Conservation (phyloP, 2,888 invertebrate genomes). For the Cephus spinipes region DNA sequence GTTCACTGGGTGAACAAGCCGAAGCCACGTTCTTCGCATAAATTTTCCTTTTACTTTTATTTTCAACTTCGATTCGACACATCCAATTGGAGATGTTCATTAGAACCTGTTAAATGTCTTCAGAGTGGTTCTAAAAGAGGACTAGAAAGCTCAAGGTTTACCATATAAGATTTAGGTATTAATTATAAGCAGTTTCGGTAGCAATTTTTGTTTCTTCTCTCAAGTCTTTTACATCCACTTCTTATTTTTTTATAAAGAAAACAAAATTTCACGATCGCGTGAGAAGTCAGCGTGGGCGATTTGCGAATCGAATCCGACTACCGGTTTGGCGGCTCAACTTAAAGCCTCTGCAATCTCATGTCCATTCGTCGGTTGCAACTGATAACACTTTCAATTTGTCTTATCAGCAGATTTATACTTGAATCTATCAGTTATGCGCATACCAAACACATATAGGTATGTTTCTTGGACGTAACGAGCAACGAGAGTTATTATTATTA, state of each 20-base stretch:
- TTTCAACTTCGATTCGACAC: not conserved
- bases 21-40: not conserved
- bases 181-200: not conserved
- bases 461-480: not conserved
- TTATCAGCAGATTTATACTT: not conserved
- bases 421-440: not conserved
- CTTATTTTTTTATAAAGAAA: not conserved
- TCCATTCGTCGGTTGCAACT: not conserved
- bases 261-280: not conserved
- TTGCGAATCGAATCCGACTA: not conserved
- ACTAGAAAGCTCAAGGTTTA: not conserved
- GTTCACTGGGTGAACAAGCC: slow-evolving; percentile 25
- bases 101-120: not conserved
- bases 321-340: not conserved
- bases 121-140: not conserved
- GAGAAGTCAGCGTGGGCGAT: slow-evolving; percentile 1
- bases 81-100: not conserved
- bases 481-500: not conserved
- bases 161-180: not conserved
- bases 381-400: slow-evolving; percentile 2
- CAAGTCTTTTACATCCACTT: not conserved
- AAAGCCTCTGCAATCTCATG: not conserved
- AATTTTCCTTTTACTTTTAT: not conserved
- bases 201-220: not conserved
- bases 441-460: not conserved